These are phyloP conservation scores for Dryadula phaetusa DNA, from an alignment of 2,888 invertebrate species.

Conservation along the genomic window DNA sequence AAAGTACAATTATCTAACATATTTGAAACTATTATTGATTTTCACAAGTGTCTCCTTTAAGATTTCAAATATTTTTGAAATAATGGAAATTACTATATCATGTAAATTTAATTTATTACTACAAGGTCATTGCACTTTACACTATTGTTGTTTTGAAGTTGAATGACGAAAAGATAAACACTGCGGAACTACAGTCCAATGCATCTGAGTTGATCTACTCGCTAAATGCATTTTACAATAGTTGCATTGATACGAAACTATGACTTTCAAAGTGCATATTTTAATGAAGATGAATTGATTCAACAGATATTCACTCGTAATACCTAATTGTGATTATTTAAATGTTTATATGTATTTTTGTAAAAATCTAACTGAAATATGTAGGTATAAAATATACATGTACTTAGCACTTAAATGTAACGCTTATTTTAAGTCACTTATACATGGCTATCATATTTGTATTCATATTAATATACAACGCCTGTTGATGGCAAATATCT, in stretches of 20 bases:
- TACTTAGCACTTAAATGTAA: too few species aligned
- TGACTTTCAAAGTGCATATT: neutral
- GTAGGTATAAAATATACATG: too few species aligned
- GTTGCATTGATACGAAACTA: neutral
- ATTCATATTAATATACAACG: too few species aligned
- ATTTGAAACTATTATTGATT: too few species aligned
- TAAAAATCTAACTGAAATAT: too few species aligned
- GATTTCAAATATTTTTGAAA: neutral
- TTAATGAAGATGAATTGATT: neutral
- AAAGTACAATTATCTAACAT: too few species aligned
- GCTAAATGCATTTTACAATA: neutral
- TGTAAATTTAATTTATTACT: conserved; percentile 3
- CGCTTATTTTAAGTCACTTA: too few species aligned
- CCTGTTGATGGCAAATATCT: too few species aligned
- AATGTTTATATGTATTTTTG: too few species aligned
- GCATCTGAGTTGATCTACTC: neutral
- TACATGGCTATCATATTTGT: too few species aligned
- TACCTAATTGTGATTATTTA: too few species aligned
- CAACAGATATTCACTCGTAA: neutral
- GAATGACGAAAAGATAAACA: neutral
- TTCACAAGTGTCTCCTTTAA: too few species aligned
- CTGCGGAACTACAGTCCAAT: conserved; percentile 12
- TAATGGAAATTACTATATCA: conserved; percentile 1
- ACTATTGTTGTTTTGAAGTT: neutral
- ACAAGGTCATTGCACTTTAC: conserved; percentile 5